A percentile compares a stretch with the other conserved stretches of the same genome.
Evolutionary conservation across 2,797 vertebrate species (phyloP).

Genomic region (Megalops cyprinoides): DNA sequence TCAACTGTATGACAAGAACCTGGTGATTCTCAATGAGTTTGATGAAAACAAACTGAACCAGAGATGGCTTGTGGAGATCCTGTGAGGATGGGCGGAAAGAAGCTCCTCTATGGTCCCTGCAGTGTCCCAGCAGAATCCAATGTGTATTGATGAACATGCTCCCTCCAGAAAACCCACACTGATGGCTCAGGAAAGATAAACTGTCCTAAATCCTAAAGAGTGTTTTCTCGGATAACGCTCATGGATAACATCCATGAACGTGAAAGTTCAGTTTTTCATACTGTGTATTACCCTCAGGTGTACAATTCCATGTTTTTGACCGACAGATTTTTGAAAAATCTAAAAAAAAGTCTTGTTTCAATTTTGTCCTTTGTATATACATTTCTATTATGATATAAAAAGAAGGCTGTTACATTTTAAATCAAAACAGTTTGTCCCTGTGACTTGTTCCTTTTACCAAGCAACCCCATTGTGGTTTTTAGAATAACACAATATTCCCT

Average conservation of each 20-base stretch:
- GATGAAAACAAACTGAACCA: slow-evolving; percentile 78
- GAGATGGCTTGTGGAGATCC: slow-evolving; percentile 82
- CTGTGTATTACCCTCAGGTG: no score
- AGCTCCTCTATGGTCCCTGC: slow-evolving; percentile 12
- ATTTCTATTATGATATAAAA: no score
- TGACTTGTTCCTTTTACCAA: no score
- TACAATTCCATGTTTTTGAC: no score
- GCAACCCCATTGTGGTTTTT: no score
- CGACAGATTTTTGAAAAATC: no score
- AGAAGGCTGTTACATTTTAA: no score
- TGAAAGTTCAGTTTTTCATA: background rate
- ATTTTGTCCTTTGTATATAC: no score
- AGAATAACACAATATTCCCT: no score
- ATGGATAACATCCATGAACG: no score
- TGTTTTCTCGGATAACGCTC: background rate
- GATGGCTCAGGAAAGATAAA: background rate
- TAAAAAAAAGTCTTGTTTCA: no score
- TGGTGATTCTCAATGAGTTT: slow-evolving; percentile 81
- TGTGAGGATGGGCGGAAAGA: slow-evolving; percentile 65
- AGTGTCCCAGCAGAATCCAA: slow-evolving; percentile 12
- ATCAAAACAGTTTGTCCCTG: no score
- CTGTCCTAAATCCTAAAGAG: background rate
- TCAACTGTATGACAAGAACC: slow-evolving; percentile 81
- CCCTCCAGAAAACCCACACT: background rate
- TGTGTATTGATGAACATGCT: slow-evolving; percentile 13